phyloP scores from a whole-genome alignment of 2,113 vertebrate genomes.

The Ceuthmochares aereus region DNA sequence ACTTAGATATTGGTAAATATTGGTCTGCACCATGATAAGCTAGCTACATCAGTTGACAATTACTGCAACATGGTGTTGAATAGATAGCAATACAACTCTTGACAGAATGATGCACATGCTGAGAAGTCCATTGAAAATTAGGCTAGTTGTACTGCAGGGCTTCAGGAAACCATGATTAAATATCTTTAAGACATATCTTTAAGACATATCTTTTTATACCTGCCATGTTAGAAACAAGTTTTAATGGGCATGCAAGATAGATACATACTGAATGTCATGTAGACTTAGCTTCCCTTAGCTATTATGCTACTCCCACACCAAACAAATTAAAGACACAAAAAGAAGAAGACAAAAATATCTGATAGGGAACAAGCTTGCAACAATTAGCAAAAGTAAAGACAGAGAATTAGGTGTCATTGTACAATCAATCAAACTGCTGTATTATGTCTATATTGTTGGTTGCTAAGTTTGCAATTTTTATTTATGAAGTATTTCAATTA shows the following conservation, averaged over 20 bases:
- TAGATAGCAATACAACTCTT: neutral
- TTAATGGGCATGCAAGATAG: neutral
- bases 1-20: neutral
- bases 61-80: neutral
- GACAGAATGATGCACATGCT: neutral
- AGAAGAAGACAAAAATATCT: neutral
- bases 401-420: neutral
- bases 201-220: neutral
- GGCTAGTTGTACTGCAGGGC: neutral
- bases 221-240: neutral
- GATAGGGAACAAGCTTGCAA: neutral
- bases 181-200: neutral
- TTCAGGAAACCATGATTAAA: neutral
- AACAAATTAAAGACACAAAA: neutral
- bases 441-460: constrained; percentile 50
- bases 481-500: constrained; percentile 79
- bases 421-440: constrained; percentile 9
- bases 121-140: neutral
- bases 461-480: constrained; percentile 66
- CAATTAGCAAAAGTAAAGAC: neutral
- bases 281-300: neutral
- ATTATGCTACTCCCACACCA: neutral
- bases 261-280: neutral
- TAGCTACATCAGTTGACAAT: neutral
- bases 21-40: neutral